Conservation (phyloP, 1,140 invertebrate genomes). For the Branchinecta lynchi region DNA sequence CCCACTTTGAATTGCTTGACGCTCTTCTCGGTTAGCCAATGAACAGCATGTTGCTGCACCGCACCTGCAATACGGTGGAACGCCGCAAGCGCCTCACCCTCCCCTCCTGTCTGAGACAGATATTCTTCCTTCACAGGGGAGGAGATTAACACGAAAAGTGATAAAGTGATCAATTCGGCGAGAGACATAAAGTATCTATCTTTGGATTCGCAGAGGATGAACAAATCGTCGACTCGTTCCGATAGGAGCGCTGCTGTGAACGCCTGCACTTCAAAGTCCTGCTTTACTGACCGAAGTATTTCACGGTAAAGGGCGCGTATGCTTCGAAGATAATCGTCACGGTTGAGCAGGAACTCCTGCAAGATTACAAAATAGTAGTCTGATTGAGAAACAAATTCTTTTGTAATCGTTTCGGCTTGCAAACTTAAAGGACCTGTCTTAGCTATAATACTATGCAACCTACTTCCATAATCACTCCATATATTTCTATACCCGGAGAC, state of each 20-base stretch:
- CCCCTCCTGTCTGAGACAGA: background rate
- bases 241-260: slow-evolving; percentile 51
- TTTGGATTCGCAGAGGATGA: slow-evolving; percentile 24
- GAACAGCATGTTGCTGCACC: slow-evolving; percentile 63
- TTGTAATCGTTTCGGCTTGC: too few species aligned
- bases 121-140: slow-evolving; percentile 49
- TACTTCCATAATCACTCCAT: too few species aligned
- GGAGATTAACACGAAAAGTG: slow-evolving; percentile 62
- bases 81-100: background rate
- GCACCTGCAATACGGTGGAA: slow-evolving; percentile 37
- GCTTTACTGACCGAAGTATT: slow-evolving; percentile 63
- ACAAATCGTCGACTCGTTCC: slow-evolving; percentile 34
- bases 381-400: background rate
- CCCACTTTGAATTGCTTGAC: slow-evolving; percentile 54
- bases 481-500: too few species aligned
- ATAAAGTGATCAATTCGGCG: slow-evolving; percentile 66
- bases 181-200: slow-evolving; percentile 69
- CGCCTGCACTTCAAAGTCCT: slow-evolving; percentile 55
- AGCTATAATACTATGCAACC: too few species aligned
- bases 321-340: slow-evolving; percentile 77
- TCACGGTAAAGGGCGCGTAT: slow-evolving; percentile 68
- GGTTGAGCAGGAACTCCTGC: slow-evolving; percentile 66
- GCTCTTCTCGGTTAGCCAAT: slow-evolving; percentile 69
- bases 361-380: slow-evolving; percentile 35
- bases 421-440: too few species aligned